Evolutionary conservation across 1,140 invertebrate genomes (phyloP).

Genomic region (Proales similis): DNA sequence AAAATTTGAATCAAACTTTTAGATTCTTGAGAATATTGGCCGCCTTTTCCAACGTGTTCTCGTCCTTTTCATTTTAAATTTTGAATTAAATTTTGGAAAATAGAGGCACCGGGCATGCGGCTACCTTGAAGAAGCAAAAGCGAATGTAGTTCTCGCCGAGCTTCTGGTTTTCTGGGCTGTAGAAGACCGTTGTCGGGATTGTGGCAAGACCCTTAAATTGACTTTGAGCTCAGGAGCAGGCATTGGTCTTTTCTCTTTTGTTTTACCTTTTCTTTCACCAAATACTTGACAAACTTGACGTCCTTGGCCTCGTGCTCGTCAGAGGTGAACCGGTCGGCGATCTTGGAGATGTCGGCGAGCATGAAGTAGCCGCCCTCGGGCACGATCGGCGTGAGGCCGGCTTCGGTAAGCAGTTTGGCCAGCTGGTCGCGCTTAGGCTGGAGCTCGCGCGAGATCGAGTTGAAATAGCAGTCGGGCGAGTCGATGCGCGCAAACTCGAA

Average conservation of each 20-base stretch:
- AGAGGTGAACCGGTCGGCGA: conserved; percentile 38
- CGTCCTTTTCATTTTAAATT: conserved; percentile 38
- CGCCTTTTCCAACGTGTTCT: conserved; percentile 40
- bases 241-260: conserved; percentile 64
- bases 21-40: conserved; percentile 39
- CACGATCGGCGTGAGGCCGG: conserved; percentile 79
- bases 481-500: conserved; percentile 66
- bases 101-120: not conserved
- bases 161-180: conserved; percentile 69
- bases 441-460: conserved; percentile 67
- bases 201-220: conserved; percentile 66
- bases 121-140: conserved; percentile 78
- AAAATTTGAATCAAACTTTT: too few relatives aligned
- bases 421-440: conserved; percentile 74
- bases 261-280: conserved; percentile 44
- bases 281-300: conserved; percentile 36
- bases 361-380: conserved; percentile 96
- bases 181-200: conserved; percentile 90
- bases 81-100: conserved; percentile 12
- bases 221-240: not conserved
- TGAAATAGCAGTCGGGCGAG: conserved; percentile 72
- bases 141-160: conserved; percentile 79
- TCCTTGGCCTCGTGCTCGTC: conserved; percentile 23
- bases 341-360: conserved; percentile 72
- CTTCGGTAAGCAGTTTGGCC: conserved; percentile 65